phyloP scores from a whole-genome alignment of 2,888 invertebrate species.

The Tuberolachnus salignus region DNA sequence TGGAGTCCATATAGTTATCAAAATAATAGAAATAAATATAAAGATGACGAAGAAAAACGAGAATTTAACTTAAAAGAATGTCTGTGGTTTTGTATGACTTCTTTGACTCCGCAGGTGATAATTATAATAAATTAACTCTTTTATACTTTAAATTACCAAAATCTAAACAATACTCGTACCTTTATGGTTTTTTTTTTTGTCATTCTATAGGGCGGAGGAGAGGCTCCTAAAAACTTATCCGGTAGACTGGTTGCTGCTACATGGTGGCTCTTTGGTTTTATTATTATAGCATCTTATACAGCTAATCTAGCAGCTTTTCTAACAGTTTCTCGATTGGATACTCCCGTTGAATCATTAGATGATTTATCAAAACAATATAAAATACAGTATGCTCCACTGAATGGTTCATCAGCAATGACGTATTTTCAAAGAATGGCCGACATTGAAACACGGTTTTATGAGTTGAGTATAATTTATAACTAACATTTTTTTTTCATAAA shows the following conservation, averaged over 20 bases:
- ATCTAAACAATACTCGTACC: no score
- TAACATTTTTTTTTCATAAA: no score
- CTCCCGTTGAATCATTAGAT: conserved; percentile 90
- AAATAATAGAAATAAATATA: conserved; percentile 90
- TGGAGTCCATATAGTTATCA: conserved; percentile 97
- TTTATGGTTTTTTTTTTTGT: conserved; percentile 1
- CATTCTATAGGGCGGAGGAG: conserved; percentile 80
- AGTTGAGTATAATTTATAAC: conserved; percentile 65
- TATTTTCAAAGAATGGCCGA: conserved; percentile 96
- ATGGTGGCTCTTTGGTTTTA: conserved; percentile 99
- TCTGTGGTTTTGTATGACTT: conserved; percentile 99
- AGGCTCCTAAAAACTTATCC: conserved; percentile 94
- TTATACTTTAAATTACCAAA: no score
- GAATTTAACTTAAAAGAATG: conserved; percentile 96
- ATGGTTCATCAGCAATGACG: conserved; percentile 86
- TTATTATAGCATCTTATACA: conserved; percentile 97
- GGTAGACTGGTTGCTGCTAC: conserved; percentile 95
- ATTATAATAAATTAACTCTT: no score
- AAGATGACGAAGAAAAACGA: conserved; percentile 90
- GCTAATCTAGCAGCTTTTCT: conserved; percentile 97
- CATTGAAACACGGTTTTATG: conserved; percentile 92
- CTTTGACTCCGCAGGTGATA: conserved; percentile 80
- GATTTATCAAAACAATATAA: conserved; percentile 95
- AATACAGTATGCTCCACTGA: conserved; percentile 91
- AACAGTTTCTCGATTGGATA: conserved; percentile 90